These are phyloP conservation scores for Rhagophthalmus giganteus DNA, from an alignment of 2,888 invertebrate species.

Conservation along the genomic window DNA sequence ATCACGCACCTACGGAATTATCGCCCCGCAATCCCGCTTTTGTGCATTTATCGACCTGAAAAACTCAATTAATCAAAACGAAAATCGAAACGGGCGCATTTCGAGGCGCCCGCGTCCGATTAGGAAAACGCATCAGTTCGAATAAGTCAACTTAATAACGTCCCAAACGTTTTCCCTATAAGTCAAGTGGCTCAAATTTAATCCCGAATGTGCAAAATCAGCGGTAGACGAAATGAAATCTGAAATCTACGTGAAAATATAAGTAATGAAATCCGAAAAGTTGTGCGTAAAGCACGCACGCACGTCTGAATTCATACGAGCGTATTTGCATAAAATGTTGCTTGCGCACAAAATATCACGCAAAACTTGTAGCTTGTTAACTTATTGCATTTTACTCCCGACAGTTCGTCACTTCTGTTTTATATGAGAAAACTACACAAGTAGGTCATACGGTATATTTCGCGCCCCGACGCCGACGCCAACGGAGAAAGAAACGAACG, in stretches of 20 bases:
- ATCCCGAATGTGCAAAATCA: conserved; percentile 19
- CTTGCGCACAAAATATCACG: conserved; percentile 23
- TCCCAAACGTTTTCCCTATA: conserved; percentile 12
- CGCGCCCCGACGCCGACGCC: too few species aligned
- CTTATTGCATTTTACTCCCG: conserved; percentile 18
- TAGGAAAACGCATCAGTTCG: background rate
- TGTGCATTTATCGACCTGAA: conserved; percentile 6
- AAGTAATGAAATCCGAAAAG: conserved; percentile 32
- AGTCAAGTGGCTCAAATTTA: conserved; percentile 16
- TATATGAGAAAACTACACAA: too few species aligned
- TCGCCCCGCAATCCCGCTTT: background rate
- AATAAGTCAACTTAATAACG: conserved; percentile 11
- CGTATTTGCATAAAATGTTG: conserved; percentile 29
- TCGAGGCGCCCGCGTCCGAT: background rate
- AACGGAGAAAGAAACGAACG: too few species aligned
- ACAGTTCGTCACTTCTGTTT: conserved; percentile 11
- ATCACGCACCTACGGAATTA: conserved; percentile 15
- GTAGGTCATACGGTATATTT: too few species aligned
- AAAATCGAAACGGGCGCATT: background rate
- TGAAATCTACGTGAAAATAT: conserved; percentile 27
- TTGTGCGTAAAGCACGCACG: conserved; percentile 32
- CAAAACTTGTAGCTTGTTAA: conserved; percentile 23
- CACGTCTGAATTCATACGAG: conserved; percentile 29
- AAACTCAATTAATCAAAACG: conserved; percentile 10
- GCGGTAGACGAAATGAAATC: conserved; percentile 24